A percentile compares a stretch with the other conserved stretches of the same genome.
Conservation (phyloP, 2,888 invertebrate genomes). For the Ormyrus rosae region DNA sequence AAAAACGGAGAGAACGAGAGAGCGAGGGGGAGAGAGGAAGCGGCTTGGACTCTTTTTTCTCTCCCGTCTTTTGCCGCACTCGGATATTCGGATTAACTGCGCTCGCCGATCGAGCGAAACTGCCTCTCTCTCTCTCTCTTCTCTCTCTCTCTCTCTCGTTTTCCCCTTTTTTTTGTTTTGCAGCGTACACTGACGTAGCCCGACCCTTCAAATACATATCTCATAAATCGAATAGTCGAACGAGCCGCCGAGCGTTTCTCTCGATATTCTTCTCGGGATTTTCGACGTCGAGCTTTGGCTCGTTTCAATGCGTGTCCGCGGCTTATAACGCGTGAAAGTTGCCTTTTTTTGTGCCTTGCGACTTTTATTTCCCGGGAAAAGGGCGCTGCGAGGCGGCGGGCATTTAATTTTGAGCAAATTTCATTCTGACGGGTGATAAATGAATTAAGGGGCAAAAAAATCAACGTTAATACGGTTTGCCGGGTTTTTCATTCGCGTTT, state of each 20-base stretch:
- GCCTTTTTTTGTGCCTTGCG: too few relatives aligned
- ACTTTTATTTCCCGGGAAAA: too few relatives aligned
- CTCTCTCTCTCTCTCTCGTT: not conserved
- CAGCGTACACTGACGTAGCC: conserved; percentile 31
- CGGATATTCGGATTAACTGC: conserved; percentile 25
- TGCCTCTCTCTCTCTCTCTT: conserved; percentile 1
- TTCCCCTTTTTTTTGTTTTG: conserved; percentile 11
- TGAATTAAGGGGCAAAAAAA: too few relatives aligned
- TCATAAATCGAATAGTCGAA: conserved; percentile 43
- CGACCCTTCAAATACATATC: conserved; percentile 25
- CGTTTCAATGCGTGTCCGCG: too few relatives aligned
- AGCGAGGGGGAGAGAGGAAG: not conserved
- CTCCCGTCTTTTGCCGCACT: not conserved
- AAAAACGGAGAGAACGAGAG: conserved; percentile 13
- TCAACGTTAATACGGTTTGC: too few relatives aligned
- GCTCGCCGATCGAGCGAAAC: not conserved
- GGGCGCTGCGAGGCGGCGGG: too few relatives aligned
- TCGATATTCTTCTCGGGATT: too few relatives aligned
- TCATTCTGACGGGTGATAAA: too few relatives aligned
- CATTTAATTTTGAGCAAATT: too few relatives aligned
- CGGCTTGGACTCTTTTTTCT: not conserved
- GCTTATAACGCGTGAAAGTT: too few relatives aligned
- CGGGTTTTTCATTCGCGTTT: too few relatives aligned
- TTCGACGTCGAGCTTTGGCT: too few relatives aligned
- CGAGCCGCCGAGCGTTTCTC: not conserved